Evolutionary conservation across 23 tunicate species (phyloP), one percentile per base, ranked within the genome.

Genomic region (Aplidium turbinatum): DNA sequence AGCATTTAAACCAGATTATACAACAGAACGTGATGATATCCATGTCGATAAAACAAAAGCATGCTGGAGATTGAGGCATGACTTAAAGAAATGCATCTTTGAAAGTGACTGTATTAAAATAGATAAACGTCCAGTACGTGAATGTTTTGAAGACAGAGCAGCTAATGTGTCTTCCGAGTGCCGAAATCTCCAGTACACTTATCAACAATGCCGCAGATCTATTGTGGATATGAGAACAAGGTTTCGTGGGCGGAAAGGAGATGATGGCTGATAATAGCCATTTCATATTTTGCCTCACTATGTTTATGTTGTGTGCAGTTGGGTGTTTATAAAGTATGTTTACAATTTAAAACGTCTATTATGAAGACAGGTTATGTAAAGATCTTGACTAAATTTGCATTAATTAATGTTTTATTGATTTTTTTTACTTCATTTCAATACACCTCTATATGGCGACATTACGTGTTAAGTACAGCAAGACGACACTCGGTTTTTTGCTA

Each of bases 211-310:
- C 68, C 64, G 97, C 11, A 38, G 91, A 57, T 81, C 87, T 23
- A 79, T 91, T 42, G 36, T 91, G 19, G 97, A 91, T 45, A 84
- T 84, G 91, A 78, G 97, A 47, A 40, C 97, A 45, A 56, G 97
- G 34, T 91, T 91, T 47, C 77, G 97, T 16, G 97, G 97, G 3
- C 57, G 90, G 22, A 91, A 91, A 51, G 97, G 97, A 25, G 97
- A 91, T 30, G 33, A 25, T 23, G 82, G 82, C 18, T 84, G 42
- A 45, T 47, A n/a, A n/a, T n/a, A n/a, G n/a, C n/a, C n/a, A n/a
- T n/a, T n/a, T n/a, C n/a, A n/a, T n/a, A n/a, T n/a, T n/a, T n/a
- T n/a, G n/a, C n/a, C n/a, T n/a, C n/a, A n/a, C n/a, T n/a, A n/a
- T n/a, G n/a, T n/a, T n/a, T n/a, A n/a, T n/a, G n/a, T n/a, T n/a